phyloP scores from a whole-genome alignment of 2,888 invertebrate genomes.

The Melieria picta region DNA sequence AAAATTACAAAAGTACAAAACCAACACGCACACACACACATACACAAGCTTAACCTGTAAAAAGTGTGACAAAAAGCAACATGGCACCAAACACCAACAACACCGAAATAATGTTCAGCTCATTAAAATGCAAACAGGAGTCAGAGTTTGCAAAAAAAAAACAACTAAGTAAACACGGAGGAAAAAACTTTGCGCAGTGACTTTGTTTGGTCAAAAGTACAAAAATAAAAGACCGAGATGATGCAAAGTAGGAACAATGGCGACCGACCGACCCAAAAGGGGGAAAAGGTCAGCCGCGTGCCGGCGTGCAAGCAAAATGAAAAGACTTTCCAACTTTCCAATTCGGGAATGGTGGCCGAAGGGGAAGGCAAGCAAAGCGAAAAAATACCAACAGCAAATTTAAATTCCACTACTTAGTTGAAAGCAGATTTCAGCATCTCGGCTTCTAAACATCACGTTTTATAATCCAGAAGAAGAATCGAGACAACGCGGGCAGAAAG shows the following conservation, averaged over 20 bases:
- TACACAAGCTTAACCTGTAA: constrained; percentile 17
- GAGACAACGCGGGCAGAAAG: no score
- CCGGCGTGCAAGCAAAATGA: background rate
- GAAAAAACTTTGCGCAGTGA: background rate
- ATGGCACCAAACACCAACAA: no score
- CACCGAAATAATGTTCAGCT: constrained; percentile 7
- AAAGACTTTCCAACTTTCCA: background rate
- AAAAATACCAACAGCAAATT: no score
- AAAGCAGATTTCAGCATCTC: no score
- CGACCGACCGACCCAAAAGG: background rate
- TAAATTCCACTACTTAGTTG: no score
- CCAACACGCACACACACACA: constrained; percentile 11
- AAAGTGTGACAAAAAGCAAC: background rate
- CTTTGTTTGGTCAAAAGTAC: background rate
- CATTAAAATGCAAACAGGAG: constrained; percentile 20
- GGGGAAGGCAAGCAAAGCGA: no score
- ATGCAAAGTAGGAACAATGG: background rate
- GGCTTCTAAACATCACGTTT: no score
- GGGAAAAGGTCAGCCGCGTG: background rate
- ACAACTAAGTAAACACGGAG: constrained; percentile 10
- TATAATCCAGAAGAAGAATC: no score
- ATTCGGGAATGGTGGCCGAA: background rate
- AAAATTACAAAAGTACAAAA: constrained; percentile 2
- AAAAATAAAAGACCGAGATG: background rate
- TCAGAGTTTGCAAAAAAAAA: background rate